phyloP scores from a whole-genome alignment of 2,113 vertebrate genomes.

The Pao palembangensis region DNA sequence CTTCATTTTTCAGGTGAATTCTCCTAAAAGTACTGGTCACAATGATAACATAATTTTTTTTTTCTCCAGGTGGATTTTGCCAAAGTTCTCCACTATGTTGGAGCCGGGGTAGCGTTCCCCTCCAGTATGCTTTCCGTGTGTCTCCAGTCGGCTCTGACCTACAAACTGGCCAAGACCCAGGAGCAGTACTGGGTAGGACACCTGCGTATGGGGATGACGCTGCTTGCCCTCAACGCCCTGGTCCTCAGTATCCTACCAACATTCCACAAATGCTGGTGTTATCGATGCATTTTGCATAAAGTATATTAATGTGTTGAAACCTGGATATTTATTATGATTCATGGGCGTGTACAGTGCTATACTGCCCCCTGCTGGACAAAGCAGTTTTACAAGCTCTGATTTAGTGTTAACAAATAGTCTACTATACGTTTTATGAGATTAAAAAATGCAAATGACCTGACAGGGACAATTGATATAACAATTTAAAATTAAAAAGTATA shows the following conservation, averaged over 20 bases:
- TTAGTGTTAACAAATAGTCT: neutral
- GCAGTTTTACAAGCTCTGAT: neutral
- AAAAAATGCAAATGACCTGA: no score
- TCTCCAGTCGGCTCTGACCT: constrained; percentile 84
- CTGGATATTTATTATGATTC: no score
- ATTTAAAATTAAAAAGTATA: no score
- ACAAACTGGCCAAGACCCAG: constrained; percentile 82
- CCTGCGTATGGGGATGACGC: constrained; percentile 74
- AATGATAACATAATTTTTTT: neutral
- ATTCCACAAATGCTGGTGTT: neutral
- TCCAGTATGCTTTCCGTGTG: constrained; percentile 85
- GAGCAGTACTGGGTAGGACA: constrained; percentile 79
- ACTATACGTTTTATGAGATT: neutral
- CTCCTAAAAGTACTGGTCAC: no score
- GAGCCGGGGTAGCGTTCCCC: constrained; percentile 84
- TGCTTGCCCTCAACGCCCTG: constrained; percentile 79
- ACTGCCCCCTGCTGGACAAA: constrained; percentile 39
- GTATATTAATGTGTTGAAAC: no score
- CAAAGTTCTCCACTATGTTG: constrained; percentile 85
- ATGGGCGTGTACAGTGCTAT: neutral
- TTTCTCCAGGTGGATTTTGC: constrained; percentile 80
- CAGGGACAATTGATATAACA: no score
- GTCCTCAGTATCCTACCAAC: constrained; percentile 84
- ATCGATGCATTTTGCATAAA: neutral
- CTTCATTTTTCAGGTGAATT: no score